phyloP scores from a whole-genome alignment of 2,113 vertebrate species.

The Melanostigma gelatinosum region DNA sequence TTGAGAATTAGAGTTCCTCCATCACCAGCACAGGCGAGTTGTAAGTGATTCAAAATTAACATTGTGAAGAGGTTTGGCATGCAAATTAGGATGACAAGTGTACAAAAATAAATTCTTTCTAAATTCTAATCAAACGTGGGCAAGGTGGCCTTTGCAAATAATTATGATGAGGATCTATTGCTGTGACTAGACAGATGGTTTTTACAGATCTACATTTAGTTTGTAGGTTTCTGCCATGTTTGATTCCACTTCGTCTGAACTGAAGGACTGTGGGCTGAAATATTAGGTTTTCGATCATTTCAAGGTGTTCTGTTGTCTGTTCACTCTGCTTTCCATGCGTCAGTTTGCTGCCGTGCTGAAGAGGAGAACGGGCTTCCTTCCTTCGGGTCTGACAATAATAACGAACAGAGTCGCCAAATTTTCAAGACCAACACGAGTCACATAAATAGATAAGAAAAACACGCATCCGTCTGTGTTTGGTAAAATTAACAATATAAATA shows the following conservation, averaged over 20 bases:
- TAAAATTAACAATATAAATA: slow-evolving; percentile 1
- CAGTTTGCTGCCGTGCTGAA: neutral
- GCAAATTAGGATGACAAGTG: slow-evolving; percentile 49
- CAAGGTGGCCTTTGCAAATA: neutral
- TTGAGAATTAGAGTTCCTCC: slow-evolving; percentile 58
- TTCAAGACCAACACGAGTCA: neutral
- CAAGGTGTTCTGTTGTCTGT: neutral
- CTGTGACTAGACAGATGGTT: neutral
- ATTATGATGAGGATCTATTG: neutral
- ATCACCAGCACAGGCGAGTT: slow-evolving; percentile 58
- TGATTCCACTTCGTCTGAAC: neutral
- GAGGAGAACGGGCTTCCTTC: neutral
- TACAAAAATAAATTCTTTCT: neutral
- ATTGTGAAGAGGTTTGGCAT: slow-evolving; percentile 42
- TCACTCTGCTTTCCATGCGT: neutral
- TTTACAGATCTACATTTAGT: neutral
- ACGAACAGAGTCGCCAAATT: neutral
- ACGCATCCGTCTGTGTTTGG: neutral
- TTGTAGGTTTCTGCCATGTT: neutral
- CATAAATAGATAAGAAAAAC: neutral
- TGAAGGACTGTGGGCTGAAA: neutral
- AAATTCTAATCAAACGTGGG: neutral
- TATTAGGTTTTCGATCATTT: neutral
- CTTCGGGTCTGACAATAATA: neutral
- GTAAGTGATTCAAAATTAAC: slow-evolving; percentile 55